phyloP scores from a whole-genome alignment of 2,113 vertebrate genomes.

The Heloderma charlesbogerti region DNA sequence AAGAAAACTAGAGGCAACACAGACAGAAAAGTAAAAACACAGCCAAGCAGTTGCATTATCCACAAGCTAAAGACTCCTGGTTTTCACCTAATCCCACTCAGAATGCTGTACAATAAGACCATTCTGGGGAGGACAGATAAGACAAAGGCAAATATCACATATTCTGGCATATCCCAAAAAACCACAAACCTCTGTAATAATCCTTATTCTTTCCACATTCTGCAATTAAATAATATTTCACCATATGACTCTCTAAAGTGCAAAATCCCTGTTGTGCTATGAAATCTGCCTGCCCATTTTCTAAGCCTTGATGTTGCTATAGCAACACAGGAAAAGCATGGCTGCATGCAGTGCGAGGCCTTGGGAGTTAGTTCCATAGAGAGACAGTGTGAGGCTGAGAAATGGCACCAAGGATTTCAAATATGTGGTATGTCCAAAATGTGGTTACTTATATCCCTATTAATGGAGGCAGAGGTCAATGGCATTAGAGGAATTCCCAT shows the following conservation, averaged over 20 bases:
- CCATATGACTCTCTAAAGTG: neutral
- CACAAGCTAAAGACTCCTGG: neutral
- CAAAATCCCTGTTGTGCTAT: conserved; percentile 13
- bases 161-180: neutral
- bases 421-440: neutral
- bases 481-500: neutral
- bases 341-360: neutral
- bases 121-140: neutral
- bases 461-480: neutral
- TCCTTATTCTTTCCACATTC: neutral
- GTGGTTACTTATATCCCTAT: neutral
- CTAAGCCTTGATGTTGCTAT: conserved; percentile 19
- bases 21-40: neutral
- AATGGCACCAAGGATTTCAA: neutral
- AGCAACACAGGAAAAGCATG: conserved; percentile 9
- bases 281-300: neutral
- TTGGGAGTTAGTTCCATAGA: neutral
- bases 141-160: neutral
- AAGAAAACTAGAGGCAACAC: neutral
- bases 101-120: neutral
- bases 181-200: neutral
- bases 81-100: neutral
- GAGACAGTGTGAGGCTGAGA: neutral
- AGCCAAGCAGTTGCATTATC: too few species aligned
- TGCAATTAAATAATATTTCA: conserved; percentile 10